A percentile compares a stretch with the other conserved stretches of the same genome.
Evolutionary conservation across 1,140 invertebrate genomes (phyloP).

Genomic region (Penaeus chinensis): DNA sequence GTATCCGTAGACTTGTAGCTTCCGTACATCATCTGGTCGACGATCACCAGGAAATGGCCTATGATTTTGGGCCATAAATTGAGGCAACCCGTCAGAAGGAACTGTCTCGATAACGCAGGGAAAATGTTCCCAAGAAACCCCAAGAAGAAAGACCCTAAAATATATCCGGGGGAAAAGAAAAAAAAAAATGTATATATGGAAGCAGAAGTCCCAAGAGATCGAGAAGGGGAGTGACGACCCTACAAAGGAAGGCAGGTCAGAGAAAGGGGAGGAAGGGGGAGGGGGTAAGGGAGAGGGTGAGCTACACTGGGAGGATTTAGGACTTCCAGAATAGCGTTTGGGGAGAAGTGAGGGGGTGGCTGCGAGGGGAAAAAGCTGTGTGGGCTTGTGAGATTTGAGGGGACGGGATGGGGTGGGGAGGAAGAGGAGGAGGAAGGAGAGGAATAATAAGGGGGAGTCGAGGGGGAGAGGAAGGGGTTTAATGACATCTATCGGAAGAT

Average conservation of each 20-base stretch:
- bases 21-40: constrained; percentile 17
- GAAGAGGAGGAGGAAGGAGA: too few relatives aligned
- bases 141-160: not conserved
- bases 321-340: too few relatives aligned
- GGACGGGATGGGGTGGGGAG: too few relatives aligned
- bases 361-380: too few relatives aligned
- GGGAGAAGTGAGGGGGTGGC: too few relatives aligned
- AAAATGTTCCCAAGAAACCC: constrained; percentile 8
- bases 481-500: too few relatives aligned
- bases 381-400: too few relatives aligned
- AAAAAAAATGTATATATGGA: not conserved
- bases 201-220: not conserved
- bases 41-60: constrained; percentile 20
- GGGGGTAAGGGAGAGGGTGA: not conserved
- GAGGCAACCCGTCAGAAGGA: not conserved
- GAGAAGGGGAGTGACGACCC: not conserved
- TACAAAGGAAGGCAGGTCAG: constrained; percentile 4
- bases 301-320: too few relatives aligned
- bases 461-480: too few relatives aligned
- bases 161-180: not conserved
- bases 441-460: too few relatives aligned
- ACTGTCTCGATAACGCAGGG: not conserved
- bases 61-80: constrained; percentile 24
- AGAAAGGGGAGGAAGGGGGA: not conserved
- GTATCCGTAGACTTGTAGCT: not conserved